A percentile compares a stretch with the other conserved stretches of the same genome.
Conservation (phyloP, 2,888 invertebrate genomes). For the Lepidocyrtinus sp. region DNA sequence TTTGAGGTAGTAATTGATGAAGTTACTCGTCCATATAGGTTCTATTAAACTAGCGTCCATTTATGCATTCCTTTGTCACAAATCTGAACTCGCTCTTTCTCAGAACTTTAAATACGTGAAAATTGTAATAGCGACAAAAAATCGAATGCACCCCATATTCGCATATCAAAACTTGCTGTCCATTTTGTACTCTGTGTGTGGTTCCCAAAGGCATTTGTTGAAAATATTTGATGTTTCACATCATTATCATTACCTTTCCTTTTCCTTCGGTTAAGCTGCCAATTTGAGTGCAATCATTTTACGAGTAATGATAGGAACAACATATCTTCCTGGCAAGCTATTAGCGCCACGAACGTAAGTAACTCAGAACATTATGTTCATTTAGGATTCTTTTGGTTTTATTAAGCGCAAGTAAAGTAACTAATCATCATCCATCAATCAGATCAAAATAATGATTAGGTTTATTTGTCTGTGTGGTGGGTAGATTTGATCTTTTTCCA, state of each 20-base stretch:
- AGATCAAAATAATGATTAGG: conserved; percentile 4
- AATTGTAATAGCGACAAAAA: too few species aligned
- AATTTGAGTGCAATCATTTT: conserved; percentile 7
- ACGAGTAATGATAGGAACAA: not conserved
- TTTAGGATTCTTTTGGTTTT: not conserved
- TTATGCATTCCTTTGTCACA: conserved; percentile 9
- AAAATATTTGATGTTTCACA: conserved; percentile 24
- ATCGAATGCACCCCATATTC: conserved; percentile 1
- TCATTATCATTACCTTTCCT: conserved; percentile 30
- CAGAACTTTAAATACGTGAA: not conserved
- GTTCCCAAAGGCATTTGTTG: conserved; percentile 39
- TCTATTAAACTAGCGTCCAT: too few species aligned
- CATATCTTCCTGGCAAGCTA: conserved; percentile 7
- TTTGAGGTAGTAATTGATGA: too few species aligned
- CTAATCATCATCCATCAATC: conserved; percentile 13
- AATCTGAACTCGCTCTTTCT: not conserved
- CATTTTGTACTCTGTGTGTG: conserved; percentile 42
- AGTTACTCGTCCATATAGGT: too few species aligned
- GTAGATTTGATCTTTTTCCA: conserved; percentile 5
- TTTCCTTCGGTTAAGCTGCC: not conserved
- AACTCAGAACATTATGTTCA: not conserved
- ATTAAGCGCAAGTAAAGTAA: not conserved
- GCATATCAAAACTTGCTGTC: not conserved
- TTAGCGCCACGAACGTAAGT: not conserved
- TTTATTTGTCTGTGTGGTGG: conserved; percentile 8